These are phyloP conservation scores for Phortica variegata DNA, from an alignment of 1,140 invertebrate species.

Conservation along the genomic window DNA sequence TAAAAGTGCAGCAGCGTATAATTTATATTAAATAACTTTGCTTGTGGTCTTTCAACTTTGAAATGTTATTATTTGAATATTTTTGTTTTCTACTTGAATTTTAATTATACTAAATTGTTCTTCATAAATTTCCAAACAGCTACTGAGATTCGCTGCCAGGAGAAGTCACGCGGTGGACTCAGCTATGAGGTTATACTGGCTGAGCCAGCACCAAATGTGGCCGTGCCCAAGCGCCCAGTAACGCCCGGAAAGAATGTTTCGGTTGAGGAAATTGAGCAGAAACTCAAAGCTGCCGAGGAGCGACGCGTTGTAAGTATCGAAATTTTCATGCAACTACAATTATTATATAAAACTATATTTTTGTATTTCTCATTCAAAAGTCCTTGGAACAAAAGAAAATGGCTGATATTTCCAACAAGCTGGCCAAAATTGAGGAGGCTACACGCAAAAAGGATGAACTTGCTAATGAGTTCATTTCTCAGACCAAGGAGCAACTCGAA, in stretches of 20 bases:
- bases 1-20: slow-evolving; percentile 14
- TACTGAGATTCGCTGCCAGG: slow-evolving; percentile 85
- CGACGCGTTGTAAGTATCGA: slow-evolving; percentile 72
- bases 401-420: slow-evolving; percentile 75
- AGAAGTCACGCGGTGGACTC: slow-evolving; percentile 84
- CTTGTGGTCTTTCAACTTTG: neutral
- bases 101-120: slow-evolving; percentile 1
- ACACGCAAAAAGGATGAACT: slow-evolving; percentile 85
- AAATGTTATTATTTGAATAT: neutral
- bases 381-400: slow-evolving; percentile 82
- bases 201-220: slow-evolving; percentile 68
- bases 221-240: slow-evolving; percentile 65
- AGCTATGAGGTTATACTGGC: slow-evolving; percentile 92
- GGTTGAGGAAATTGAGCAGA: slow-evolving; percentile 84
- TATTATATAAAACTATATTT: neutral
- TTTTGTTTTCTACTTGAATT: neutral
- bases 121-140: slow-evolving; percentile 62
- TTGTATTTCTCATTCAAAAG: slow-evolving; percentile 56
- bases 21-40: neutral
- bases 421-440: slow-evolving; percentile 86
- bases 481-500: slow-evolving; percentile 82
- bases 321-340: neutral
- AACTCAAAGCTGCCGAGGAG: slow-evolving; percentile 87
- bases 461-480: slow-evolving; percentile 76
- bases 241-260: slow-evolving; percentile 65